phyloP scores from a whole-genome alignment of 2,797 vertebrate genomes.

The Microctenopoma stevenorrisi region DNA sequence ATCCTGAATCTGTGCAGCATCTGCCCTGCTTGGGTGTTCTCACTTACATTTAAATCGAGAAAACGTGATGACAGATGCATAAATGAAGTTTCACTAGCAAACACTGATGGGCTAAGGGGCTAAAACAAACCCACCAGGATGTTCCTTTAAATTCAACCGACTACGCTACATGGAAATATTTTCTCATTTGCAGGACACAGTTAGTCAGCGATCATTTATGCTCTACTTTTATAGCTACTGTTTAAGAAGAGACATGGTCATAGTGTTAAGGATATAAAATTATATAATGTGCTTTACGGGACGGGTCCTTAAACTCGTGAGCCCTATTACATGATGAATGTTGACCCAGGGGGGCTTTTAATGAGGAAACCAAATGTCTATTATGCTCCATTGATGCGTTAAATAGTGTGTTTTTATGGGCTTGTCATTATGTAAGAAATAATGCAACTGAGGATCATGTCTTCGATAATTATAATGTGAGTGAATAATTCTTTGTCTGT shows the following conservation, averaged over 20 bases:
- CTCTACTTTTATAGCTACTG: not conserved
- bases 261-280: not conserved
- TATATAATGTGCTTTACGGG: not conserved
- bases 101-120: constrained; percentile 2
- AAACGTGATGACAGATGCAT: too few species aligned
- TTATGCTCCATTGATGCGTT: constrained; percentile 32
- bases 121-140: constrained; percentile 18
- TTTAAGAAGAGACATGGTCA: not conserved
- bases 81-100: too few species aligned
- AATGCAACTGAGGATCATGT: constrained; percentile 23
- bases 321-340: constrained; percentile 3
- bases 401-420: constrained; percentile 47
- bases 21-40: too few species aligned
- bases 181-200: not conserved
- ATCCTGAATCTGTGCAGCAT: too few species aligned
- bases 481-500: constrained; percentile 22
- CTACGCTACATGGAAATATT: constrained; percentile 7
- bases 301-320: constrained; percentile 2
- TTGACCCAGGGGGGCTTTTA: constrained; percentile 20
- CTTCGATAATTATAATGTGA: constrained; percentile 27
- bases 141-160: constrained; percentile 17
- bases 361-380: constrained; percentile 51
- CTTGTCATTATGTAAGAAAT: constrained; percentile 46
- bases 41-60: too few species aligned
- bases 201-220: not conserved